These are phyloP conservation scores for Cisticola juncidis DNA, from an alignment of 2,113 vertebrate species.

Conservation along the genomic window DNA sequence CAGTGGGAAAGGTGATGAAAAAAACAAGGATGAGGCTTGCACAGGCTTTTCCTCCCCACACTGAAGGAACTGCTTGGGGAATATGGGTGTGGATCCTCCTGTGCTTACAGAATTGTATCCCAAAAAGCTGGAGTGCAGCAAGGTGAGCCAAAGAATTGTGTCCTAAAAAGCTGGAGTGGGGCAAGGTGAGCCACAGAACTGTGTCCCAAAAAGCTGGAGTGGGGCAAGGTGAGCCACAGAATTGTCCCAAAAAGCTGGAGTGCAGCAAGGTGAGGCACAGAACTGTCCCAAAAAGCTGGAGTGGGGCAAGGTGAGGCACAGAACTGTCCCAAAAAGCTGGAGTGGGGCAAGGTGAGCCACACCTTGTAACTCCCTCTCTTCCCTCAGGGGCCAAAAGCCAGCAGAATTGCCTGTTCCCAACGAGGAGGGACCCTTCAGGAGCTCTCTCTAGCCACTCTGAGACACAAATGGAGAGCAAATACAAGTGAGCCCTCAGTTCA, in stretches of 20 bases:
- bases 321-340: too few species aligned
- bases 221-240: background rate
- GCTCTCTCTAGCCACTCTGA: background rate
- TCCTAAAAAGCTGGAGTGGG: background rate
- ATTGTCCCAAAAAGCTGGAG: too few species aligned
- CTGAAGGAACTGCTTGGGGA: fast-evolving
- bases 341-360: background rate
- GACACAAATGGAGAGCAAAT: background rate
- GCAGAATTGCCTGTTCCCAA: background rate
- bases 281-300: too few species aligned
- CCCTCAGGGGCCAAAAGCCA: background rate
- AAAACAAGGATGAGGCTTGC: background rate
- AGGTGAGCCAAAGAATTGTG: background rate
- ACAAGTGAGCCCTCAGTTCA: background rate
- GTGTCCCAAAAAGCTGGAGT: too few species aligned
- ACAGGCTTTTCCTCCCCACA: background rate
- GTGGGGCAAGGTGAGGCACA: background rate
- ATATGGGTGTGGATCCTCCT: background rate
- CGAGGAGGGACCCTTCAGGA: background rate
- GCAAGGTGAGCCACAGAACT: background rate
- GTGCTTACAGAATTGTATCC: background rate
- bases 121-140: background rate
- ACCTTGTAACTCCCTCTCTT: background rate
- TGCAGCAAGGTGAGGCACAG: background rate
- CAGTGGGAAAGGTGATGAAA: background rate